A percentile compares a stretch with the other conserved stretches of the same genome.
These are phyloP conservation scores for Bovichtus diacanthus DNA, from an alignment of 2,797 vertebrate genomes.

Conservation along the genomic window DNA sequence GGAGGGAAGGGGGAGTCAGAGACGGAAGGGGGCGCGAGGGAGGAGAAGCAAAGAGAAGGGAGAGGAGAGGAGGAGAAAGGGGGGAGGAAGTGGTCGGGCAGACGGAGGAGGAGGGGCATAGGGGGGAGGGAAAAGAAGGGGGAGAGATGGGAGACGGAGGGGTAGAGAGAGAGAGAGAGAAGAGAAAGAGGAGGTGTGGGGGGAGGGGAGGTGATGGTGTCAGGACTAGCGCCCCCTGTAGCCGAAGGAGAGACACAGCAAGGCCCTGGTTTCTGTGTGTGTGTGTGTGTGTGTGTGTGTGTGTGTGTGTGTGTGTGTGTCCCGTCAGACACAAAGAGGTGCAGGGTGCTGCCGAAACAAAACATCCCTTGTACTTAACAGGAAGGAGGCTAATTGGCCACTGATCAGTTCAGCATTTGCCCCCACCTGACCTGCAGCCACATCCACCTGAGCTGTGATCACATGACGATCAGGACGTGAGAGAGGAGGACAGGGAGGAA, in stretches of 20 bases:
- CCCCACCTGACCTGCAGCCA: slow-evolving; percentile 35
- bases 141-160: not conserved
- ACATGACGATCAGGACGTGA: not conserved
- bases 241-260: slow-evolving; percentile 39
- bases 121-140: not conserved
- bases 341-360: slow-evolving; percentile 17
- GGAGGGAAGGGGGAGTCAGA: slow-evolving; percentile 33
- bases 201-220: slow-evolving; percentile 5
- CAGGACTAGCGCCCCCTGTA: slow-evolving; percentile 64
- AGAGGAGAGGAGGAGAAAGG: not conserved
- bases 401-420: slow-evolving; percentile 34
- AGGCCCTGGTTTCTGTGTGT: slow-evolving; percentile 21
- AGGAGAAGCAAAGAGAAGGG: slow-evolving; percentile 27
- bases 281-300: slow-evolving; percentile 3
- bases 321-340: slow-evolving; percentile 62
- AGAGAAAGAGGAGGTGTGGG: not conserved
- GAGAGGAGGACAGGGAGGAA: not conserved
- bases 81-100: not conserved
- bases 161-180: not conserved
- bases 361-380: slow-evolving; percentile 16
- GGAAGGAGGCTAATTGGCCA: slow-evolving; percentile 26
- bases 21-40: slow-evolving; percentile 9
- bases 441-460: slow-evolving; percentile 24
- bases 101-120: not conserved
- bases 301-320: not conserved